phyloP scores from a whole-genome alignment of 2,797 vertebrate genomes.

The Pithecia hirsuta region DNA sequence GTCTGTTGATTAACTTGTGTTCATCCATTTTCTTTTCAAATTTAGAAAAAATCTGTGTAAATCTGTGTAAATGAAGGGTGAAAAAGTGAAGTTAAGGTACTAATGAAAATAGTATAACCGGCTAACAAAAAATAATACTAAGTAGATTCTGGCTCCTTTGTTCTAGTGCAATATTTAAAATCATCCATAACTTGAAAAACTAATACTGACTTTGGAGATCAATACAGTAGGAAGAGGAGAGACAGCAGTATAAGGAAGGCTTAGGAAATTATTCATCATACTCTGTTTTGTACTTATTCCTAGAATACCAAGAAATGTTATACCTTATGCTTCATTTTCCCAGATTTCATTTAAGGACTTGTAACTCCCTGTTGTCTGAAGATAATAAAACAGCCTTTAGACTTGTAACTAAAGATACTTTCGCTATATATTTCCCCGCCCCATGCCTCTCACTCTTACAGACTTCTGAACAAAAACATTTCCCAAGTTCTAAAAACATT shows the following conservation, averaged over 20 bases:
- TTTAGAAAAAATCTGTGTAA: background rate
- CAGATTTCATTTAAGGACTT: background rate
- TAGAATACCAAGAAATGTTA: background rate
- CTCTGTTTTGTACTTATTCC: accelerated
- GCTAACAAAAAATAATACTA: background rate
- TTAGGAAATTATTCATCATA: background rate
- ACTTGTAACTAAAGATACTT: background rate
- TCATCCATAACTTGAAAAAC: background rate
- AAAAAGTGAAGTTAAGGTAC: background rate
- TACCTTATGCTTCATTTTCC: background rate
- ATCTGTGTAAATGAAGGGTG: background rate
- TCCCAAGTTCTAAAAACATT: background rate
- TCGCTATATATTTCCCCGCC: background rate
- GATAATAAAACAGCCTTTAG: background rate
- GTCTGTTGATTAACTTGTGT: background rate
- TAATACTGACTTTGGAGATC: too few relatives aligned
- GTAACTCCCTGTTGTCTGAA: background rate
- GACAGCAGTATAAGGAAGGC: accelerated
- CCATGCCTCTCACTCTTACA: accelerated
- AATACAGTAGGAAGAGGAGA: background rate
- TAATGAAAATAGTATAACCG: background rate
- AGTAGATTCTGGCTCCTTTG: background rate
- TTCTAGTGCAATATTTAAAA: background rate
- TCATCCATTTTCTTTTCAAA: background rate
- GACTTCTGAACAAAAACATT: background rate